Evolutionary conservation across 1,140 invertebrate species (phyloP).

Genomic region (Trypoxylus dichotomus): DNA sequence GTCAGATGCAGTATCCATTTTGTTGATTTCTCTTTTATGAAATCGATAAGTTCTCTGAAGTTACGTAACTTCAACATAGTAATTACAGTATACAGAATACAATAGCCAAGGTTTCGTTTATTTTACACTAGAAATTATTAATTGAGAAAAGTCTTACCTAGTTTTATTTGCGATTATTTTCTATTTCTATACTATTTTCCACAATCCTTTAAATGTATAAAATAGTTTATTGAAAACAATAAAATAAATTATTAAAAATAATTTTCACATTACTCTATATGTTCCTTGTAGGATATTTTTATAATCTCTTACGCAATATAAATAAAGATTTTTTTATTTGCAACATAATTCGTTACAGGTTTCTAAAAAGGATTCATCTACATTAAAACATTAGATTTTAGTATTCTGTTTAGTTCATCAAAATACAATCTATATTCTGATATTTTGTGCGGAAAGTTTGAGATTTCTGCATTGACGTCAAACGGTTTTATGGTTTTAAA

Average conservation of each 20-base stretch:
- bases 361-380: neutral
- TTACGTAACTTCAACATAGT: neutral
- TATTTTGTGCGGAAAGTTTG: neutral
- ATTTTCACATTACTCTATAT: too few relatives aligned
- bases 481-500: neutral
- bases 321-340: neutral
- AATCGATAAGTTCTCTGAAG: neutral
- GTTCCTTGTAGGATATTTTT: too few relatives aligned
- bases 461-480: neutral
- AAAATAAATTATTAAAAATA: too few relatives aligned
- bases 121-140: neutral
- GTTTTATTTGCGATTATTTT: too few relatives aligned
- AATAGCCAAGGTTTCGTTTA: neutral
- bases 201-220: too few relatives aligned
- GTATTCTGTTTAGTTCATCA: neutral
- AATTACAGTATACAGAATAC: neutral
- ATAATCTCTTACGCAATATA: neutral
- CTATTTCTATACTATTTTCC: too few relatives aligned
- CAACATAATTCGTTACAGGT: neutral
- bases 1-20: neutral
- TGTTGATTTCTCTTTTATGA: neutral
- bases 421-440: neutral
- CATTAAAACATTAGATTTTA: conserved; percentile 6
- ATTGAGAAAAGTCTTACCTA: too few relatives aligned
- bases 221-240: too few relatives aligned